A percentile compares a stretch with the other conserved stretches of the same genome.
Evolutionary conservation across 1,140 invertebrate species (phyloP).

Genomic region (Dreissena polymorpha): DNA sequence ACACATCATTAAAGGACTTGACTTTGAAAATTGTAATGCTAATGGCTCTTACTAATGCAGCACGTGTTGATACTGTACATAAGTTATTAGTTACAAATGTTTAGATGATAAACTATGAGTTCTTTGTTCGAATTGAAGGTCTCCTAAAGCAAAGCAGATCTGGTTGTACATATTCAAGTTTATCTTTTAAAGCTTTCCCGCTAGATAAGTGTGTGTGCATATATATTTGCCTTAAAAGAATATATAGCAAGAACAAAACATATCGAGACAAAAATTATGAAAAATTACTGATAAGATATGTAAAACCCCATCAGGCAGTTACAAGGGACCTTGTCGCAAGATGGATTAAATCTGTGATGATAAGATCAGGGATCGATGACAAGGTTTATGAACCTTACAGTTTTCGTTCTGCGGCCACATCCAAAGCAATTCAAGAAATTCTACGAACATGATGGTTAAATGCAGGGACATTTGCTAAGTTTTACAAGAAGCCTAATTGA

Average conservation of each 20-base stretch:
- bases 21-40: conserved; percentile 48
- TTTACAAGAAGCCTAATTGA: conserved; percentile 40
- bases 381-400: conserved; percentile 14
- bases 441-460: conserved; percentile 21
- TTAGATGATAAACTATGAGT: background rate
- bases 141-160: conserved; percentile 42
- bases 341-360: conserved; percentile 13
- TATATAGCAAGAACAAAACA: conserved; percentile 34
- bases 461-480: conserved; percentile 46
- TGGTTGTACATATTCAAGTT: too few relatives aligned
- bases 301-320: conserved; percentile 23
- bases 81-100: conserved; percentile 8
- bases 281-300: conserved; percentile 31
- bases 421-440: conserved; percentile 28
- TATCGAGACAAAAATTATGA: background rate
- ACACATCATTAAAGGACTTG: conserved; percentile 26
- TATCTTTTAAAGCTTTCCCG: too few relatives aligned
- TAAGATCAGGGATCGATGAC: conserved; percentile 11
- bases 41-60: conserved; percentile 22
- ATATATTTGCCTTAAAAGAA: conserved; percentile 8
- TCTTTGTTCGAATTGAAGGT: conserved; percentile 20
- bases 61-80: too few relatives aligned
- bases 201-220: conserved; percentile 45
- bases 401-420: conserved; percentile 20
- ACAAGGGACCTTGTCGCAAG: conserved; percentile 18